A percentile compares a stretch with the other conserved stretches of the same genome.
Conservation (phyloP, 2,113 vertebrate species). For the Zingel zingel region DNA sequence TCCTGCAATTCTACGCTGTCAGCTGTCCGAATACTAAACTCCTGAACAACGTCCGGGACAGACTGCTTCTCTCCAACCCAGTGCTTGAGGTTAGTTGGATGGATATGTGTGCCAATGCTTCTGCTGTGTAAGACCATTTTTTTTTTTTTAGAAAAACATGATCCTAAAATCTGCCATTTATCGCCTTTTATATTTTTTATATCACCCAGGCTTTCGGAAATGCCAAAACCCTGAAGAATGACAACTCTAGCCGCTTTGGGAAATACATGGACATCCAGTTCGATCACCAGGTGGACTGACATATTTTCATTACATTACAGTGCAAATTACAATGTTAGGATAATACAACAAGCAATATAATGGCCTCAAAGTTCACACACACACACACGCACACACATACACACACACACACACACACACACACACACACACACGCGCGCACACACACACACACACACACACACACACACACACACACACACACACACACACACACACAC, state of each 20-base stretch:
- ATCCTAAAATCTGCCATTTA: background rate
- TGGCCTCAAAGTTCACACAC: background rate
- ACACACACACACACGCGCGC: too few species aligned
- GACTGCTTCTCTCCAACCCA: slow-evolving; percentile 94
- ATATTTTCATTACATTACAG: background rate
- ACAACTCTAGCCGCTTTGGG: slow-evolving; percentile 98
- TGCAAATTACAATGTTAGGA: background rate
- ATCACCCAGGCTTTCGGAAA: slow-evolving; percentile 95
- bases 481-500: background rate
- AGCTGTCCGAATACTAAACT: slow-evolving; percentile 93
- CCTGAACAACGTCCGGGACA: slow-evolving; percentile 90
- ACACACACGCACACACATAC: slow-evolving; percentile 1
- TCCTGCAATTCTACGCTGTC: slow-evolving; percentile 94
- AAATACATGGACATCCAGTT: slow-evolving; percentile 99
- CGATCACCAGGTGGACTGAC: slow-evolving; percentile 89
- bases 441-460: background rate
- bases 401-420: background rate
- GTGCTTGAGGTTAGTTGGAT: slow-evolving; percentile 91
- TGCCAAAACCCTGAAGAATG: slow-evolving; percentile 96
- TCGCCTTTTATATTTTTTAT: background rate
- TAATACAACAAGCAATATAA: background rate
- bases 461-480: background rate
- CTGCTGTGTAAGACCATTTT: background rate
- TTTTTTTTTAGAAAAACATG: background rate
- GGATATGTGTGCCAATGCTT: background rate